Evolutionary conservation across 1,140 invertebrate species (phyloP), one percentile per base, ranked within the genome.

Genomic region (Nautilus pompilius): DNA sequence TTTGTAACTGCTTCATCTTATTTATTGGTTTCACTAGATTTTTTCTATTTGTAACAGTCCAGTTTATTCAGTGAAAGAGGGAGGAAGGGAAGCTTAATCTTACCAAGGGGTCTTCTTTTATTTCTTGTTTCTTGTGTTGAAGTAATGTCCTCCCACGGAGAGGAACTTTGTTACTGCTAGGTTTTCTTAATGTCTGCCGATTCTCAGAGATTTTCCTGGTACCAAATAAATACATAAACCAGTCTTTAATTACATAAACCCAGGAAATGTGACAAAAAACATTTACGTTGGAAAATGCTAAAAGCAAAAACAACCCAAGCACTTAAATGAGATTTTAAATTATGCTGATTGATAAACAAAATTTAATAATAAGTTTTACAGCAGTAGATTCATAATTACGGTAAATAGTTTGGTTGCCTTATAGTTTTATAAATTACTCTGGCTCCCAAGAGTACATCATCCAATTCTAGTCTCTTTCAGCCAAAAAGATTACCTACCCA

Each of bases 161-260:
- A 51, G 79, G 79, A 34, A 71, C 66, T 46, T 79, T 80, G 57
- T 78, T 72, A 66, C 80, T 82, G 68, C 80, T 82, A 2, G 72
- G 76, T 63, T 80, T 82, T 17, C 79, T 53, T 29, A 80, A 53
- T 0, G 74, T 77, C 41, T 75, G 72, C 41, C 73, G 55, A 53
- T 79, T 76, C 26, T 66, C 62, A 63, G 69, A 71, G 5, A 75
- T 22, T 58, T 75, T 75, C 49, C 74, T 77, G 58, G 36, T 60
- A 59, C n/a, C 48, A 54, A 62, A 57, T 24, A 54, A 58, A 46
- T 22, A 24, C 3, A 15, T 45, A n/a, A 46, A 20, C 30, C 6
- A 30, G 5, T 6, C 28, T 26, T 49, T 8, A 8, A 29, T 46
- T 13, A 13, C 8, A 13, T 17, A 41, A 17, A 45, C 28, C 10